Evolutionary conservation across 64 coral and sea anemone genomes (phyloP), one percentile per base, ranked within the genome.

Genomic region (Dendrophyllia cribrosa): DNA sequence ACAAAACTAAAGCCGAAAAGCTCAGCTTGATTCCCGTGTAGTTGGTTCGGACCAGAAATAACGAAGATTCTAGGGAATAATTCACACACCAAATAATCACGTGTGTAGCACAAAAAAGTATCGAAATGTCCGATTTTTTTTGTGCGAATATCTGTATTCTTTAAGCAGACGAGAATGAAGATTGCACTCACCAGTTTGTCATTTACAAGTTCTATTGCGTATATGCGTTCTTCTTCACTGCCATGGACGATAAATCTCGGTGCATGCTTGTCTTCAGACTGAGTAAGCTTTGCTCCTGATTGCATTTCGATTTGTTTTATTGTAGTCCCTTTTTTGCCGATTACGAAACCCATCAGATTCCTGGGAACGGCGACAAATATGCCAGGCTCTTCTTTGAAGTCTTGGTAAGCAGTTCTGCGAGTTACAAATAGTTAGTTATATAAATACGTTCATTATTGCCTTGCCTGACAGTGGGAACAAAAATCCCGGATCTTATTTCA

Each of bases 281-380:
- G 10, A 20, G 26, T 19, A 7, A 82, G 63, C 43, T 0, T 63
- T 64, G 78, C 26, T 8, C 78, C 58, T 43, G 78, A 64, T 5
- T 3, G 59, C 13, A 46, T 16, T 82, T 82, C 15, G 60, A 82
- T 82, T 64, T 45, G 11, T 48, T 45, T 82, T 43, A 82, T 49
- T 47, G 78, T 65, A 17, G 5, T 82, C 20, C 78, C 78, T 46
- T 82, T 82, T 25, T 8, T 82, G 1, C 78, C 78, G 78, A 82
- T 82, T 64, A 82, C 59, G 45, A 34, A 64, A n/a, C 78, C 78
- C 13, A 82, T 45, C 58, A 44, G 6, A 56, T 82, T 17, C 34
- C 46, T 13, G 6, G 43, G 34, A 46, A 82, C 78, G 2, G 78
- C 13, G 0, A 64, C 26, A 82, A 82, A 82, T 16, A 48, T 26